These are phyloP conservation scores for Sarcophaga caerulescens DNA, from an alignment of 2,888 invertebrate genomes.

Conservation along the genomic window DNA sequence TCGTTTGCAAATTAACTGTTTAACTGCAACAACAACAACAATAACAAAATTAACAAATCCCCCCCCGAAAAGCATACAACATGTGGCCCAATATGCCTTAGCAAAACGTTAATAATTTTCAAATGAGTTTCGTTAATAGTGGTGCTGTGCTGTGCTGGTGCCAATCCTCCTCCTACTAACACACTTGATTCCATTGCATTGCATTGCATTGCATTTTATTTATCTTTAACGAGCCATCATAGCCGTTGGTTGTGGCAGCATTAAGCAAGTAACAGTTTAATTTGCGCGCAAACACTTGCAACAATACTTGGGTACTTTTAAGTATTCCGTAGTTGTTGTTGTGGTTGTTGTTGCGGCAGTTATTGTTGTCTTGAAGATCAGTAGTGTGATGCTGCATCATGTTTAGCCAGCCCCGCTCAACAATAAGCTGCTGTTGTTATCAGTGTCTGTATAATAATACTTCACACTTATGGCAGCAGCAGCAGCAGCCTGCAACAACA, in stretches of 20 bases:
- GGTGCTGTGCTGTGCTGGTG: no score
- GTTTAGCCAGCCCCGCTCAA: slow-evolving; percentile 13
- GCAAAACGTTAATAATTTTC: no score
- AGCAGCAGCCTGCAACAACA: slow-evolving; percentile 18
- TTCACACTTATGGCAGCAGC: slow-evolving; percentile 60
- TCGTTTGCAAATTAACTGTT: no score
- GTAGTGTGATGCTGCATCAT: slow-evolving; percentile 30
- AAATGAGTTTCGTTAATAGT: no score
- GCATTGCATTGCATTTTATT: background rate
- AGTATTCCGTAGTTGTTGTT: background rate
- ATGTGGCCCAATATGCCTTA: no score
- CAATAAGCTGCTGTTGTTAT: slow-evolving; percentile 44
- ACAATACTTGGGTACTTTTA: background rate
- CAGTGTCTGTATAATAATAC: slow-evolving; percentile 56
- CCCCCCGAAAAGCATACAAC: no score
- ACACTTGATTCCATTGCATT: no score
- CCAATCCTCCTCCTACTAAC: no score
- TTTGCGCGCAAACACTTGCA: slow-evolving; percentile 8
- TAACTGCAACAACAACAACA: no score
- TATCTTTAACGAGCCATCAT: slow-evolving; percentile 58
- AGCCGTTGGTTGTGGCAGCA: slow-evolving; percentile 44
- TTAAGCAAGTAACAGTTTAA: slow-evolving; percentile 42
- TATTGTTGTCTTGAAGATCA: slow-evolving; percentile 19
- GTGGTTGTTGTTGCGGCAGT: background rate
- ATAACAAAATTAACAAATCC: no score